Evolutionary conservation across 2,113 vertebrate species (phyloP).

Genomic region (Chlamydotis undulata): DNA sequence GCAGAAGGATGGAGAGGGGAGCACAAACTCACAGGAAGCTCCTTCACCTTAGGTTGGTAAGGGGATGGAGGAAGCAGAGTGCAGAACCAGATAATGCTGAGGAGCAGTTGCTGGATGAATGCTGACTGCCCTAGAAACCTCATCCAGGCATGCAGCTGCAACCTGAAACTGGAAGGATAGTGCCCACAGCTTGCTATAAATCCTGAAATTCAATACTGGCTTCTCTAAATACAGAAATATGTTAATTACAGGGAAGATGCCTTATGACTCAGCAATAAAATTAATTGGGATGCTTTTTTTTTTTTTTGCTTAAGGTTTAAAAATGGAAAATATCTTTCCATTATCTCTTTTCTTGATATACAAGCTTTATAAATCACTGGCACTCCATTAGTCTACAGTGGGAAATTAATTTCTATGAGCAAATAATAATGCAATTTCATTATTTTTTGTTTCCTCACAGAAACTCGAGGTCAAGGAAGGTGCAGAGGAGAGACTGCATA

Average conservation of each 20-base stretch:
- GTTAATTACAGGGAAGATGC: background rate
- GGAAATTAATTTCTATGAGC: background rate
- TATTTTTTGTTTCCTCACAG: background rate
- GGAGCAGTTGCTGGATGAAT: background rate
- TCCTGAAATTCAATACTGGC: background rate
- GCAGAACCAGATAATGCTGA: accelerated
- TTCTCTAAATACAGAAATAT: background rate
- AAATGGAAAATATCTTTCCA: conserved; percentile 1
- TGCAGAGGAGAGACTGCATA: background rate
- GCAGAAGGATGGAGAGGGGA: background rate
- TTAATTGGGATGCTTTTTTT: background rate
- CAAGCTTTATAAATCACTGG: background rate
- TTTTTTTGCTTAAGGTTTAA: background rate
- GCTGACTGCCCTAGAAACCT: background rate
- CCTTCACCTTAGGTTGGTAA: background rate
- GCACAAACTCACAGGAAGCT: background rate
- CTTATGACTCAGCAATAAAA: conserved; percentile 1
- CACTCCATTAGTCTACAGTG: background rate
- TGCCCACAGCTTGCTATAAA: background rate
- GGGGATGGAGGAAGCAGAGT: background rate
- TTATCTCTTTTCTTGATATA: conserved; percentile 12
- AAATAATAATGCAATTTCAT: conserved; percentile 3
- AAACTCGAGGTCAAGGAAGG: background rate
- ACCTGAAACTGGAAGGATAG: background rate
- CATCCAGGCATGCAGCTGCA: background rate